Evolutionary conservation across 2,113 vertebrate genomes (phyloP), one percentile per base, ranked within the genome.

Genomic region (Puntigrus tetrazona): DNA sequence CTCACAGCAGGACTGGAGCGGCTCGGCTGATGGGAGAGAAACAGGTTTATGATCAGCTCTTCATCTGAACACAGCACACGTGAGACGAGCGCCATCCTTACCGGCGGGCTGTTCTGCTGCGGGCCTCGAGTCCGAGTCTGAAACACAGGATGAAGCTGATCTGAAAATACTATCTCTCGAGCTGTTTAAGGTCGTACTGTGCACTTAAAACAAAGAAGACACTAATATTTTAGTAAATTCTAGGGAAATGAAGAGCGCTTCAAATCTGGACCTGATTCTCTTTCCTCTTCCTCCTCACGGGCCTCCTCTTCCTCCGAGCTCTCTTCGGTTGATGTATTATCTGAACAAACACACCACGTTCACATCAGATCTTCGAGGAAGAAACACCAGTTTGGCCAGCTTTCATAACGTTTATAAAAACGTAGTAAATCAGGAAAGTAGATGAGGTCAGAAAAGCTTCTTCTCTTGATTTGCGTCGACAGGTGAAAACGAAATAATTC

Each of bases 1-100:
- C 77, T 92, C 92, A 93, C 94, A 95, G 89, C 88, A 89, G 11
- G 79, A 50, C 50, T 86, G 90, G 38, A 89, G 31, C 20, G 3
- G 22, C 1, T 80, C 88, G 25, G 86, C 93, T 93, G 90, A 88
- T 5, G 52, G 14, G 41, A 83, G 22, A 65, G 7, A 43, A 82
- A 25, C 11, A 55, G n/a, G 9, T 50, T 2, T 43, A 72, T 36
- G 9, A 69, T 20, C 63, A 9, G 63, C 63, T 36, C 7, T 5
- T 22, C 18, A 34, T 36, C 31, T 67, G 10, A 10, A 69, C 65
- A n/a, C 22, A 22, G 22, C 52, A 57, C 20, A 9, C 52, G 22
- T 69, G 72, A 38, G 18, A 55, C 8, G 11, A 61, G 41, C 22
- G n/a, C n/a, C n/a, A 1, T 11, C 34, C 22, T 72, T 87, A 87